Conservation (phyloP, 2,797 vertebrate species). For the Cyclopterus lumpus region DNA sequence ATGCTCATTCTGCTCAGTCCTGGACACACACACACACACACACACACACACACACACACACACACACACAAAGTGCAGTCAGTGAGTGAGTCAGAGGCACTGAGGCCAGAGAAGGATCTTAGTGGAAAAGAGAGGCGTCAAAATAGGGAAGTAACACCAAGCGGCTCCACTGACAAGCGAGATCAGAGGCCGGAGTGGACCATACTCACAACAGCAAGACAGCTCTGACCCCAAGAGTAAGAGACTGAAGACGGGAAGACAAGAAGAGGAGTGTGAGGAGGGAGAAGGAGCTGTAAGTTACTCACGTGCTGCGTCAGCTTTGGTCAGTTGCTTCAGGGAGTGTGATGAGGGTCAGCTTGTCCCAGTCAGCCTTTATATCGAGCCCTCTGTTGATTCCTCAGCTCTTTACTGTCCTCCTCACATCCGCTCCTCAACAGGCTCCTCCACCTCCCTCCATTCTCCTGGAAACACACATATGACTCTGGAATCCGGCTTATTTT, state of each 20-base stretch:
- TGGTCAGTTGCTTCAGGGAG: no score
- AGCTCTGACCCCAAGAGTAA: slow-evolving; percentile 2
- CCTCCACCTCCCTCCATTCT: slow-evolving; percentile 56
- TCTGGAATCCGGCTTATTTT: slow-evolving; percentile 57
- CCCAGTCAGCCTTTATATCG: slow-evolving; percentile 72
- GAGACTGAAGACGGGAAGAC: slow-evolving; percentile 1
- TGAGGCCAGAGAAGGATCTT: slow-evolving; percentile 6
- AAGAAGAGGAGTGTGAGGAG: not conserved
- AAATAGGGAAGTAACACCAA: slow-evolving; percentile 49
- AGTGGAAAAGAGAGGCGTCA: slow-evolving; percentile 12
- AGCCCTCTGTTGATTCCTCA: slow-evolving; percentile 52
- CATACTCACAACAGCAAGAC: slow-evolving; percentile 27
- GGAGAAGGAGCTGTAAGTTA: slow-evolving; percentile 34
- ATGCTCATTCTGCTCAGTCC: slow-evolving; percentile 70
- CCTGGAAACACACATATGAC: slow-evolving; percentile 73
- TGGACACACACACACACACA: slow-evolving; percentile 30
- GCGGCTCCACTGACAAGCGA: slow-evolving; percentile 34
- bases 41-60: not conserved
- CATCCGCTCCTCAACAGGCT: slow-evolving; percentile 69
- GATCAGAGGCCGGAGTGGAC: slow-evolving; percentile 47
- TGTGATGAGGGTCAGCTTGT: slow-evolving; percentile 46
- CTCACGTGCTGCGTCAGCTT: slow-evolving; percentile 60
- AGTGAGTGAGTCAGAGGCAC: slow-evolving; percentile 25
- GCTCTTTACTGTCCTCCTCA: slow-evolving; percentile 70
- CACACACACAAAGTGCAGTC: not conserved